Conservation (phyloP, 2,797 vertebrate species). For the Hippocampus kuda region DNA sequence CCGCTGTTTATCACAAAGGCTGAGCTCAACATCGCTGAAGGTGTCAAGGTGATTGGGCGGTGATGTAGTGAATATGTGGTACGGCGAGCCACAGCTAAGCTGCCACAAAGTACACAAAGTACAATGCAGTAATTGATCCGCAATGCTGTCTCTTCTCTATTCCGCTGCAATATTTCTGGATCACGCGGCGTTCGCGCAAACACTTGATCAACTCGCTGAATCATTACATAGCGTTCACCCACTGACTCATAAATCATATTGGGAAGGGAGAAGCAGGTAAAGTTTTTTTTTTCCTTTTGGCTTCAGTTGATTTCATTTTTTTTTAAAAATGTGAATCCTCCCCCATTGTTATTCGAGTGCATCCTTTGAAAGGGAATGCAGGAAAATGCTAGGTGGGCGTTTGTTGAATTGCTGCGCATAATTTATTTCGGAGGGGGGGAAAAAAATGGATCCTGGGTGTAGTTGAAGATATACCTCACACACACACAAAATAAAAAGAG, state of each 20-base stretch:
- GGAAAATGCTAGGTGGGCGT: conserved; percentile 24
- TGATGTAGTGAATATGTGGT: conserved; percentile 30
- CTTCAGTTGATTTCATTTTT: conserved; percentile 29
- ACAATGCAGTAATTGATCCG: conserved; percentile 53
- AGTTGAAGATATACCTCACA: conserved; percentile 28
- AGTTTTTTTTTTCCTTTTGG: conserved; percentile 12
- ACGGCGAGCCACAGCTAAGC: conserved; percentile 25
- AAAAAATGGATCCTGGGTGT: conserved; percentile 40
- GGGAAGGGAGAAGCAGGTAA: conserved; percentile 16
- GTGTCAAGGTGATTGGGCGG: conserved; percentile 19
- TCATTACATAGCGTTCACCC: conserved; percentile 57
- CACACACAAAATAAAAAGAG: conserved; percentile 8
- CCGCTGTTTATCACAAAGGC: conserved; percentile 8
- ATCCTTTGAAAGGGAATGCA: conserved; percentile 34
- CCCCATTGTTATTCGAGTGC: conserved; percentile 54
- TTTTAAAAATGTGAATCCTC: conserved; percentile 37
- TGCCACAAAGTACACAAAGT: conserved; percentile 40
- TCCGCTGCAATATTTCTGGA: conserved; percentile 51
- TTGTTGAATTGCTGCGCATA: conserved; percentile 37
- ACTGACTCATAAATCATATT: conserved; percentile 54
- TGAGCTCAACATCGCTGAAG: conserved; percentile 17
- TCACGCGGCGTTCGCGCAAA: conserved; percentile 31
- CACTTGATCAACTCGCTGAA: conserved; percentile 59
- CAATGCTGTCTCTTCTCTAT: conserved; percentile 48
- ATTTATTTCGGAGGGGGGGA: conserved; percentile 39